A percentile compares a stretch with the other conserved stretches of the same genome.
Conservation (phyloP, 1,140 invertebrate species). For the Megalonaias nervosa region DNA sequence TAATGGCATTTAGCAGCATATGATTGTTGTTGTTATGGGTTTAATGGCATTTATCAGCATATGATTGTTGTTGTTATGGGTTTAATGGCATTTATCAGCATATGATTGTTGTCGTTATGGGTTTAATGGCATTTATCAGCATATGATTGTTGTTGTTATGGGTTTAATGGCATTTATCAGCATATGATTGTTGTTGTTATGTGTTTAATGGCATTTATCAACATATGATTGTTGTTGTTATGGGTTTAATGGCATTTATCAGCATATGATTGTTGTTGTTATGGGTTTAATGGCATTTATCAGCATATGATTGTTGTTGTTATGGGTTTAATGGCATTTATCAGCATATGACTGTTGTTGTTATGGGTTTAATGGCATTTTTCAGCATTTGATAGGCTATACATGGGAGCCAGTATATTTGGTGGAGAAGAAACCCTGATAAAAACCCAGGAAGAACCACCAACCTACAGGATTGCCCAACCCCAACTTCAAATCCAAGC, state of each 20-base stretch:
- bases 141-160: neutral
- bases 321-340: neutral
- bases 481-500: no score
- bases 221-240: neutral
- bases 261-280: neutral
- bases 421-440: no score
- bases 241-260: neutral
- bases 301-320: neutral
- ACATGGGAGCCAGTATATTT: no score
- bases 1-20: neutral
- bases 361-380: neutral
- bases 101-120: neutral
- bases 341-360: neutral
- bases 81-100: neutral
- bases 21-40: neutral
- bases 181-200: neutral
- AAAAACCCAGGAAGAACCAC: no score
- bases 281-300: neutral
- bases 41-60: neutral
- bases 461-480: no score
- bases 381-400: neutral
- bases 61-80: neutral
- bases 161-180: neutral
- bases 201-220: neutral
- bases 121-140: neutral